These are phyloP conservation scores for Netelia fuscicornis DNA, from an alignment of 2,888 invertebrate genomes.

Conservation along the genomic window DNA sequence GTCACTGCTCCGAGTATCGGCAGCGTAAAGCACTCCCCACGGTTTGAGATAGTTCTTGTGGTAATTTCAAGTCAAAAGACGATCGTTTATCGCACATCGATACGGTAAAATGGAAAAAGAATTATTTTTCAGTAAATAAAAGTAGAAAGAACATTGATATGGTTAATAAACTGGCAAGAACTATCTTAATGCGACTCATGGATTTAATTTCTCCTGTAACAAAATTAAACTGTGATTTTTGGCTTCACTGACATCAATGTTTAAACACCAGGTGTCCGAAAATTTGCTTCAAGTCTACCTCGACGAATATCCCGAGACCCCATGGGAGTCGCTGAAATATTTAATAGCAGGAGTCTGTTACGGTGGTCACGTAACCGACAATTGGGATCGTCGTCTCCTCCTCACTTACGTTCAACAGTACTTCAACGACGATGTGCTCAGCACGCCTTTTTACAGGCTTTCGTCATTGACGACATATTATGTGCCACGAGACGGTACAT, in stretches of 20 bases:
- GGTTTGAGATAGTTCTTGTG: no score
- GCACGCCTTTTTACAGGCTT: constrained; percentile 89
- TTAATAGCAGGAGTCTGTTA: constrained; percentile 95
- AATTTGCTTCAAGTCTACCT: constrained; percentile 93
- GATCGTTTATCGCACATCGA: no score
- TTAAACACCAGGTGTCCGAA: constrained; percentile 89
- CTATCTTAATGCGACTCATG: no score
- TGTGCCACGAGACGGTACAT: constrained; percentile 92
- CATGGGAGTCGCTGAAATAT: constrained; percentile 96
- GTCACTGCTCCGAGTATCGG: no score
- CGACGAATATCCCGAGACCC: constrained; percentile 93
- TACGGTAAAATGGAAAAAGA: no score
- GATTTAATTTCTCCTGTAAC: no score
- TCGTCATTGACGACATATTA: constrained; percentile 92
- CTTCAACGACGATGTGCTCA: constrained; percentile 90
- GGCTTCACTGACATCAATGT: background rate
- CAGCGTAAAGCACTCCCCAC: no score
- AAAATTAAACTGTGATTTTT: background rate
- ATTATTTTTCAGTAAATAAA: no score
- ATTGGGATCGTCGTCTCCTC: constrained; percentile 91
- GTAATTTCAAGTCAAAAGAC: no score
- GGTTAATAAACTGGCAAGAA: no score
- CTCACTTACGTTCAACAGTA: constrained; percentile 93
- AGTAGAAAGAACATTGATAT: no score
- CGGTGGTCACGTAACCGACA: constrained; percentile 93